These are phyloP conservation scores for Bothrops alternatus DNA, from an alignment of 2,797 vertebrate genomes.

Conservation along the genomic window DNA sequence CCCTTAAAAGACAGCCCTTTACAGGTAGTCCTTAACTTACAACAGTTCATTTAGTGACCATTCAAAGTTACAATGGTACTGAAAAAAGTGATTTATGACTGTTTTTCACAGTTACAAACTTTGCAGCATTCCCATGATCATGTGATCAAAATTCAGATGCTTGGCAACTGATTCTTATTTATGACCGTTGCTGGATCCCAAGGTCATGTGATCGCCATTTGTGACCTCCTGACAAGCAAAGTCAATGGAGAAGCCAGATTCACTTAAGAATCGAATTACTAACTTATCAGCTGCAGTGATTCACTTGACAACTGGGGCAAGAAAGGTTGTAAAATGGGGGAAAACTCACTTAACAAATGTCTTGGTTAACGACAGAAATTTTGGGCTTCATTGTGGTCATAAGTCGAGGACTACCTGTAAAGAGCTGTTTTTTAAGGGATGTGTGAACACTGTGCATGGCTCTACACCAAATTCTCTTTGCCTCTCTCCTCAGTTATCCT, in stretches of 20 bases:
- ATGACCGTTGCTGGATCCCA: neutral
- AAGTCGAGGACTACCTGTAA: neutral
- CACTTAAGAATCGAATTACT: neutral
- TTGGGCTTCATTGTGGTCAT: neutral
- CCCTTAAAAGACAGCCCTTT: neutral
- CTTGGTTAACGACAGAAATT: neutral
- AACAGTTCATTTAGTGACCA: neutral
- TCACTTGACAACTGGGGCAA: neutral
- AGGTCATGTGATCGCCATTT: neutral
- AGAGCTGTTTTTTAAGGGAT: neutral
- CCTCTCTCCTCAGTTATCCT: neutral
- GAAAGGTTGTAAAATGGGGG: neutral
- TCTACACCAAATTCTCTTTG: neutral
- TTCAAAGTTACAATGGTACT: neutral
- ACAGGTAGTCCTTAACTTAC: neutral
- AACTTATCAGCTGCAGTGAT: neutral
- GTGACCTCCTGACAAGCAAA: neutral
- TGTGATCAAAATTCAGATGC: neutral
- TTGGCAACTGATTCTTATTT: neutral
- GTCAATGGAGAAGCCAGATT: neutral
- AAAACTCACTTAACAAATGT: neutral
- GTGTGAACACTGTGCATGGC: neutral
- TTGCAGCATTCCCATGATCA: neutral
- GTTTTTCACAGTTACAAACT: neutral
- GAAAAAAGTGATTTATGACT: neutral